Evolutionary conservation across 1,140 invertebrate species (phyloP).

Genomic region (Pseudoatta argentina): DNA sequence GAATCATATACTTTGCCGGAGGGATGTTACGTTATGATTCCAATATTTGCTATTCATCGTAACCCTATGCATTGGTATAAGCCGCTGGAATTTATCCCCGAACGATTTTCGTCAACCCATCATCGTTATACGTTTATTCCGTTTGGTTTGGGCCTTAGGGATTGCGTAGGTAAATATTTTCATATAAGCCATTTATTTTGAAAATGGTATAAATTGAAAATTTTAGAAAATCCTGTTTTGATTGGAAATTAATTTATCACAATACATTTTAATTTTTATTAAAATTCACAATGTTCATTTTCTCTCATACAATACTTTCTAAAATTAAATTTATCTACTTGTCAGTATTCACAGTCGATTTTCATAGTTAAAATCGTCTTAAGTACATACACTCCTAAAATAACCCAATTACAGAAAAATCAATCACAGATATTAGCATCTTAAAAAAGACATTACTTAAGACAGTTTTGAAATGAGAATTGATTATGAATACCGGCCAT

Average conservation of each 20-base stretch:
- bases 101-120: conserved; percentile 12
- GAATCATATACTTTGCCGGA: conserved; percentile 15
- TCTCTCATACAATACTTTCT: background rate
- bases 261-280: background rate
- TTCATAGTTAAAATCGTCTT: too few relatives aligned
- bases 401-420: too few relatives aligned
- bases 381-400: too few relatives aligned
- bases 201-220: background rate
- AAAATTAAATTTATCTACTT: background rate
- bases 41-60: conserved; percentile 32
- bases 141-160: background rate
- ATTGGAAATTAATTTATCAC: background rate
- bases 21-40: conserved; percentile 7
- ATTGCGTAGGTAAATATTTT: background rate
- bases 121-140: background rate
- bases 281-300: background rate
- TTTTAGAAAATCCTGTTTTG: background rate
- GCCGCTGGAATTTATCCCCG: background rate
- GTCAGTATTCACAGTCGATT: too few relatives aligned
- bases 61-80: conserved; percentile 6
- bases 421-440: too few relatives aligned
- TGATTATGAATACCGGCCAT: too few relatives aligned
- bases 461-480: too few relatives aligned
- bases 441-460: too few relatives aligned
- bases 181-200: background rate